A percentile compares a stretch with the other conserved stretches of the same genome.
These are phyloP conservation scores for Tinea pellionella DNA, from an alignment of 2,888 invertebrate genomes.

Conservation along the genomic window DNA sequence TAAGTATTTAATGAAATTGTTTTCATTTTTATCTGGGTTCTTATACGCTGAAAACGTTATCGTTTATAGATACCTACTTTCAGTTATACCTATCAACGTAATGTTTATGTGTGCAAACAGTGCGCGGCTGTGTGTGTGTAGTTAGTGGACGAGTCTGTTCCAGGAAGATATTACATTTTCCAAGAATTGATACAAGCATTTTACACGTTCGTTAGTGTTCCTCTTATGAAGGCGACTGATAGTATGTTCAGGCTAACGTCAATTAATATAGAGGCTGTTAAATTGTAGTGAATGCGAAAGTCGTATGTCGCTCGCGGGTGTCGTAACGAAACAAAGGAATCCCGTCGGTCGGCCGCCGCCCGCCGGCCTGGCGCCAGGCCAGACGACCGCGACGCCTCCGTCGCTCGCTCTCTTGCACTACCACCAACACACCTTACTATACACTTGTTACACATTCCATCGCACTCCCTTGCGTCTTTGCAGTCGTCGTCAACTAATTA, in stretches of 20 bases:
- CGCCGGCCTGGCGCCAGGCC: constrained; percentile 69
- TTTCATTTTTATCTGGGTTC: background rate
- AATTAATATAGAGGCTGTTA: background rate
- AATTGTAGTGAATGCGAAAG: constrained; percentile 7
- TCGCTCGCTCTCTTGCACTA: background rate
- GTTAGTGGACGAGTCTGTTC: constrained; percentile 51
- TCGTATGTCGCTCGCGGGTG: constrained; percentile 21
- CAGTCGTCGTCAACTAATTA: background rate
- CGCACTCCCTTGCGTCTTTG: background rate
- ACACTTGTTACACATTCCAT: constrained; percentile 11
- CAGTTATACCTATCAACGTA: background rate
- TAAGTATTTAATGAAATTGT: background rate
- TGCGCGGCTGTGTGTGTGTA: constrained; percentile 19
- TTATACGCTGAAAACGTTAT: background rate
- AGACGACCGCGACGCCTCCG: constrained; percentile 62
- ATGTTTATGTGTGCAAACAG: background rate
- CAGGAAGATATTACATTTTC: constrained; percentile 69
- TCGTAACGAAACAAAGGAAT: constrained; percentile 67
- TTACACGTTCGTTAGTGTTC: constrained; percentile 23
- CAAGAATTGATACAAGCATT: constrained; percentile 61
- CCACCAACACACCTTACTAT: constrained; percentile 21
- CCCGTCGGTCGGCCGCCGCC: constrained; percentile 61
- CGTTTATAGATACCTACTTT: background rate
- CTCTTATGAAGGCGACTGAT: background rate
- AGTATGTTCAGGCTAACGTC: background rate